phyloP scores from a whole-genome alignment of 2,888 invertebrate species.

The Pachycephus smyrnensis region DNA sequence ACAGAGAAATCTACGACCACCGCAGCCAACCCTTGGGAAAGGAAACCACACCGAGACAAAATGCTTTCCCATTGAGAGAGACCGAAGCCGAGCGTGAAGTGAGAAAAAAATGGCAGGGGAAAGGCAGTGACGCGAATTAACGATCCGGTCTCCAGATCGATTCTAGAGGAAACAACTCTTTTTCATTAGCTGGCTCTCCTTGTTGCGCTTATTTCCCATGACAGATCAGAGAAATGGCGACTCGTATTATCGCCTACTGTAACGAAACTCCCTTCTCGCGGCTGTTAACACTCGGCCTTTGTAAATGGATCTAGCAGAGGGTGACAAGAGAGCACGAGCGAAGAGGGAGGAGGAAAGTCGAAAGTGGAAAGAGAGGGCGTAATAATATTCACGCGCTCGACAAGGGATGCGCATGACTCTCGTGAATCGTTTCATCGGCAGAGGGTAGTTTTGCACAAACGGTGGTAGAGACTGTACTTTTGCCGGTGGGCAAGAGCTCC shows the following conservation, averaged over 20 bases:
- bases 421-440: not conserved
- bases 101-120: not conserved
- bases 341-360: not conserved
- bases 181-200: not conserved
- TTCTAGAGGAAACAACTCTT: not conserved
- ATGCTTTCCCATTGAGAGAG: not conserved
- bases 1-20: not conserved
- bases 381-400: slow-evolving; percentile 37
- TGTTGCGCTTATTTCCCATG: not conserved
- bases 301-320: not conserved
- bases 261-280: not conserved
- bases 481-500: not conserved
- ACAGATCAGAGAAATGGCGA: not conserved
- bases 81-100: not conserved
- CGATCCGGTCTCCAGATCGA: not conserved
- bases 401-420: not conserved
- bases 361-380: slow-evolving; percentile 11
- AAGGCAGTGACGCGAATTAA: not conserved
- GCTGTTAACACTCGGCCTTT: not conserved
- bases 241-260: not conserved
- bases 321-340: not conserved
- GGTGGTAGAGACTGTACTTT: not conserved
- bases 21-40: not conserved
- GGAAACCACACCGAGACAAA: not conserved
- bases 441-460: not conserved